Evolutionary conservation across 2,888 invertebrate genomes (phyloP).

Genomic region (Agonopterix subpropinquella): DNA sequence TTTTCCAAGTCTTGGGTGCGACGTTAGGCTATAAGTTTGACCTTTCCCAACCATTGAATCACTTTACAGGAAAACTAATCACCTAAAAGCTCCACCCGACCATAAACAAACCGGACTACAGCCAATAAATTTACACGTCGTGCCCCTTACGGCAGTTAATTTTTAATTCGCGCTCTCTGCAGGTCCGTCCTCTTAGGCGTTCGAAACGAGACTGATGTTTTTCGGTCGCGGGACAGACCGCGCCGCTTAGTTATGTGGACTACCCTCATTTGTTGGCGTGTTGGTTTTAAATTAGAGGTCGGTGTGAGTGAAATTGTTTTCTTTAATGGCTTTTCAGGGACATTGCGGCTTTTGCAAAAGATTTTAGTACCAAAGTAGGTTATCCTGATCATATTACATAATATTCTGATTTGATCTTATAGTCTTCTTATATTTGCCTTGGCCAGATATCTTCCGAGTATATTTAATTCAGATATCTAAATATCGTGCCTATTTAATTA

Average conservation of each 20-base stretch:
- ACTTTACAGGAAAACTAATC: conserved; percentile 42
- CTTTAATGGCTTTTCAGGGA: too few species aligned
- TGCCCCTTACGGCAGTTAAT: conserved; percentile 48
- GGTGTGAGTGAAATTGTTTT: conserved; percentile 11
- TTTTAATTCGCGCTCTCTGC: conserved; percentile 58
- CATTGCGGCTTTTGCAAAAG: too few species aligned
- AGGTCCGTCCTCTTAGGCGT: conserved; percentile 47
- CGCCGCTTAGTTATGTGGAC: conserved; percentile 60
- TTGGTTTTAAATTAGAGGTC: conserved; percentile 61
- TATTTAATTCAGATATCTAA: too few species aligned
- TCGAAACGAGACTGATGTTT: conserved; percentile 61
- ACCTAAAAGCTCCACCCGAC: conserved; percentile 44
- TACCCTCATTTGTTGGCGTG: conserved; percentile 66
- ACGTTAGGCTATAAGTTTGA: conserved; percentile 10
- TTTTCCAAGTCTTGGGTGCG: neutral
- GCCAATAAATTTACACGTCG: conserved; percentile 52
- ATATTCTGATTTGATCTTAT: too few species aligned
- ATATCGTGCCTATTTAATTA: too few species aligned
- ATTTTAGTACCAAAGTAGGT: too few species aligned
- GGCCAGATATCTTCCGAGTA: too few species aligned
- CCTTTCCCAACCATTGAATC: conserved; percentile 21
- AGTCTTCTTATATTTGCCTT: too few species aligned
- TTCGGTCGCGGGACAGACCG: conserved; percentile 47
- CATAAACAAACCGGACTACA: conserved; percentile 51
- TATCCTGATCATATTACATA: too few species aligned